A percentile compares a stretch with the other conserved stretches of the same genome.
phyloP scores from a whole-genome alignment of 2,888 invertebrate species.

The Trisateles emortualis region DNA sequence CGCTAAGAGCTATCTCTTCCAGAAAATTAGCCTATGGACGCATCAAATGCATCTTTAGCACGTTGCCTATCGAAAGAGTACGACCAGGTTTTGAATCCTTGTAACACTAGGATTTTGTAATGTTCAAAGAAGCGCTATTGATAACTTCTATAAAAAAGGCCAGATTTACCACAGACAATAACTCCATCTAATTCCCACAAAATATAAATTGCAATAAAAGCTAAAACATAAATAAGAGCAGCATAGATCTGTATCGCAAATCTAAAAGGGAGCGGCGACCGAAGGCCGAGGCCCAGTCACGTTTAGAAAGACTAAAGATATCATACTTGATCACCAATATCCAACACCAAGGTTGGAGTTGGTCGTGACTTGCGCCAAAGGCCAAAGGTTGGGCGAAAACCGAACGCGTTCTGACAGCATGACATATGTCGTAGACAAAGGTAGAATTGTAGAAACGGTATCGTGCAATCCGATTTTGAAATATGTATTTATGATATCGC shows the following conservation, averaged over 20 bases:
- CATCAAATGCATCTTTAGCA: no score
- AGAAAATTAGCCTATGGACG: no score
- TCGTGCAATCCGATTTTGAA: constrained; percentile 45
- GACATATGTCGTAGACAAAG: constrained; percentile 65
- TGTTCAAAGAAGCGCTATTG: no score
- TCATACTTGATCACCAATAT: constrained; percentile 49
- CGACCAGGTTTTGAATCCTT: no score
- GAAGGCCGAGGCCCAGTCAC: constrained; percentile 79
- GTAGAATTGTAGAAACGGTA: constrained; percentile 45
- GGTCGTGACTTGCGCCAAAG: constrained; percentile 76
- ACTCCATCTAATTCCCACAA: constrained; percentile 49
- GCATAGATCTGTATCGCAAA: constrained; percentile 69
- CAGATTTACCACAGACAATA: constrained; percentile 8
- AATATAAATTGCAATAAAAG: constrained; percentile 58
- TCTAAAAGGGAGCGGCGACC: constrained; percentile 76
- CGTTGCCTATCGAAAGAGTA: no score
- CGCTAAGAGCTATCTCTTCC: no score
- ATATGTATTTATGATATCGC: constrained; percentile 15
- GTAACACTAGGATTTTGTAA: no score
- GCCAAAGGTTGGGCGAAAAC: constrained; percentile 71
- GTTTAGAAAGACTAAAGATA: constrained; percentile 72
- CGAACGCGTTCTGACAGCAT: constrained; percentile 66
- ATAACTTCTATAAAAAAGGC: no score
- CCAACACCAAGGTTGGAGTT: constrained; percentile 71
- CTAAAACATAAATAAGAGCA: constrained; percentile 53